These are phyloP conservation scores for Zophobas morio DNA, from an alignment of 1,140 invertebrate genomes.

Conservation along the genomic window DNA sequence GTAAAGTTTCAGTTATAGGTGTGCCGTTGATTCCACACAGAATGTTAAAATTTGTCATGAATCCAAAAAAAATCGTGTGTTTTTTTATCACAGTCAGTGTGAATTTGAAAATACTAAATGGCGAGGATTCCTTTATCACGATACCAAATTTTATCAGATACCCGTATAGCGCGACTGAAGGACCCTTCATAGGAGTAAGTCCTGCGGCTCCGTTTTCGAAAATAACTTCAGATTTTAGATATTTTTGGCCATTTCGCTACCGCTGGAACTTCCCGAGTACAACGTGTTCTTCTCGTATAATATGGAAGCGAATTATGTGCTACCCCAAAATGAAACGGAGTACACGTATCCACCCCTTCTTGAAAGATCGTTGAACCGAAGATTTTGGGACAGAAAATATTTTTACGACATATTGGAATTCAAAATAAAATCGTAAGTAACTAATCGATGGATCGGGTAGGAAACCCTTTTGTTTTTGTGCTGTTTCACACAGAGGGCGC, in stretches of 20 bases:
- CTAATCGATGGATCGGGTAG: too few species aligned
- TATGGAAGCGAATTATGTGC: conserved; percentile 80
- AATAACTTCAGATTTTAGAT: conserved; percentile 64
- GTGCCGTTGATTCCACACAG: conserved; percentile 11
- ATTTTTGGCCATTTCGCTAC: conserved; percentile 80
- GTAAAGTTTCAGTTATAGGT: conserved; percentile 17
- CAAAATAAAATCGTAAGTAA: conserved; percentile 63
- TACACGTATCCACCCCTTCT: conserved; percentile 61
- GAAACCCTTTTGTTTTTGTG: neutral
- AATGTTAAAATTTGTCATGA: conserved; percentile 26
- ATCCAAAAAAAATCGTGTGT: conserved; percentile 24
- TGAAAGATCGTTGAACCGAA: conserved; percentile 26
- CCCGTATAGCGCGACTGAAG: conserved; percentile 51
- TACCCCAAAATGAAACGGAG: conserved; percentile 62
- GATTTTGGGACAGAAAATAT: conserved; percentile 54
- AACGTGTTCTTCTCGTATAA: conserved; percentile 84
- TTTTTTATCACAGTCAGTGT: neutral
- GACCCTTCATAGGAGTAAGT: conserved; percentile 57
- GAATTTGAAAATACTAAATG: neutral
- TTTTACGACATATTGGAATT: conserved; percentile 60
- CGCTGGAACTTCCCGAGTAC: conserved; percentile 78
- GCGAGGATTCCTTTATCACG: conserved; percentile 35
- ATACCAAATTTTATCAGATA: conserved; percentile 52
- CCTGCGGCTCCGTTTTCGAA: neutral
- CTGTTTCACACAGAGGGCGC: neutral